Evolutionary conservation across 2,797 vertebrate genomes (phyloP).

Genomic region (Pterois miles): DNA sequence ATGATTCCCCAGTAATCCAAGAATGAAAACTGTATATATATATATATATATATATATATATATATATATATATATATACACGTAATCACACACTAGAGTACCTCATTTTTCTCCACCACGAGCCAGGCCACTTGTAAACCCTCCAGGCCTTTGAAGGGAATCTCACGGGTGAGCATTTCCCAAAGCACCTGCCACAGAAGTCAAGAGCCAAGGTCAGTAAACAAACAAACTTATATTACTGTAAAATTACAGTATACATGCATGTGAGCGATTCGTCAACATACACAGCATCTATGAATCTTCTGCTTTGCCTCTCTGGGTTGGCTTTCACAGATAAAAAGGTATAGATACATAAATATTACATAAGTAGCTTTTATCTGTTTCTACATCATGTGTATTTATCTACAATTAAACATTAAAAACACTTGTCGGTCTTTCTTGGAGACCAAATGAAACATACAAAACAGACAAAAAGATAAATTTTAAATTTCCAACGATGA

Average conservation of each 20-base stretch:
- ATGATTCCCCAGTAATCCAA: neutral
- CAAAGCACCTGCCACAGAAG: slow-evolving; percentile 91
- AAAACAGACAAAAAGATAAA: neutral
- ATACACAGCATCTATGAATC: neutral
- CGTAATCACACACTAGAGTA: slow-evolving; percentile 61
- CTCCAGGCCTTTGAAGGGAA: slow-evolving; percentile 99
- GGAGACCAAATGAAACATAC: slow-evolving; percentile 2
- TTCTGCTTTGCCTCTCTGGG: neutral
- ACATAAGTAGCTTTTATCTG: neutral
- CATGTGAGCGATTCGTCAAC: neutral
- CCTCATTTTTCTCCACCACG: slow-evolving; percentile 99
- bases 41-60: too few relatives aligned
- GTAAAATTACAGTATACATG: neutral
- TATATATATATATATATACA: too few relatives aligned
- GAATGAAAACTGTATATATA: neutral
- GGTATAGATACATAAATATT: neutral
- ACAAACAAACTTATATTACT: neutral
- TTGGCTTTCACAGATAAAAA: neutral
- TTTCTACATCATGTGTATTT: neutral
- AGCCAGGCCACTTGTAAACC: slow-evolving; percentile 99
- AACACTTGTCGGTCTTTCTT: slow-evolving; percentile 11
- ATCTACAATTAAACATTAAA: slow-evolving; percentile 4
- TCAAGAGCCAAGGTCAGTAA: slow-evolving; percentile 12
- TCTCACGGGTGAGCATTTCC: slow-evolving; percentile 99
- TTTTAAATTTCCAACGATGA: neutral